These are phyloP conservation scores for Sceloporus tristichus DNA, from an alignment of 2,113 vertebrate genomes.

Conservation along the genomic window DNA sequence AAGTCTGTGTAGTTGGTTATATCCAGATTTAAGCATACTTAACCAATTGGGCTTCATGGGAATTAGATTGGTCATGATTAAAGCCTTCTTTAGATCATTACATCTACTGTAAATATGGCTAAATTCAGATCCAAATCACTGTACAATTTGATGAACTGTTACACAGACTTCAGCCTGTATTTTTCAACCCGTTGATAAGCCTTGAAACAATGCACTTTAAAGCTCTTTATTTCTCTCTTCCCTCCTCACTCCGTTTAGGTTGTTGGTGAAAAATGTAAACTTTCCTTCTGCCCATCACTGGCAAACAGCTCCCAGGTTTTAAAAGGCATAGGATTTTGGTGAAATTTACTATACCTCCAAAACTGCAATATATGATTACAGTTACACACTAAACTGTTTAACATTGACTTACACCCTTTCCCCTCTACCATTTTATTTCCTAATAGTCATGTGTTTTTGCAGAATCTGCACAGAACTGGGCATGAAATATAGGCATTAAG, in stretches of 20 bases:
- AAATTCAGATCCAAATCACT: background rate
- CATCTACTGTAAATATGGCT: background rate
- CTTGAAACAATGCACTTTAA: background rate
- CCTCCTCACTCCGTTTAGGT: background rate
- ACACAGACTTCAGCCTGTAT: background rate
- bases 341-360: background rate
- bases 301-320: background rate
- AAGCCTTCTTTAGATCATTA: background rate
- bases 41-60: background rate
- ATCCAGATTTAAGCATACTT: background rate
- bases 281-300: background rate
- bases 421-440: background rate
- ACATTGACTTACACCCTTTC: no score
- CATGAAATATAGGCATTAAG: no score
- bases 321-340: background rate
- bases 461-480: no score
- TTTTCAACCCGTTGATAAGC: background rate
- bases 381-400: background rate
- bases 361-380: no score
- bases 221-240: background rate
- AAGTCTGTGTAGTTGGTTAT: background rate
- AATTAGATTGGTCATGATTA: background rate
- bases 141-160: background rate
- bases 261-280: background rate
- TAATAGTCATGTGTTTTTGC: background rate